These are phyloP conservation scores for Alitta virens DNA, from an alignment of 2,888 invertebrate genomes.

Conservation along the genomic window DNA sequence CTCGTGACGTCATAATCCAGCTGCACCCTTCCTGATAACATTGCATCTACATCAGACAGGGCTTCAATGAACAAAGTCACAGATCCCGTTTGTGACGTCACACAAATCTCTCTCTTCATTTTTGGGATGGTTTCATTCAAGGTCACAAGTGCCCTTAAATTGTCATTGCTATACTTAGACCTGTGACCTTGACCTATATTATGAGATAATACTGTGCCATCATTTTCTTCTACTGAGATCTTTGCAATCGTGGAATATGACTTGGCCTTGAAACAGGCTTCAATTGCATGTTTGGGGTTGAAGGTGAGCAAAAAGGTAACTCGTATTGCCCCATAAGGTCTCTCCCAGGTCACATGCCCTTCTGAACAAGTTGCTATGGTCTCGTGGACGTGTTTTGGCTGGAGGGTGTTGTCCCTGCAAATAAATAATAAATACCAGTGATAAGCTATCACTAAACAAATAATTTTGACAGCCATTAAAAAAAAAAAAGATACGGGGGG, in stretches of 20 bases:
- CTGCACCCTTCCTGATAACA: background rate
- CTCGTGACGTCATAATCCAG: background rate
- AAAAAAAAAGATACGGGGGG: no score
- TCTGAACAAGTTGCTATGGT: background rate
- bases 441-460: no score
- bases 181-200: no score
- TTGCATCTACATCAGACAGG: background rate
- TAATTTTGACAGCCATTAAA: no score
- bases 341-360: background rate
- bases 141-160: background rate
- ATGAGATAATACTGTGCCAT: background rate
- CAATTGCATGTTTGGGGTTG: background rate
- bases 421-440: no score
- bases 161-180: background rate
- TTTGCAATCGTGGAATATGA: background rate
- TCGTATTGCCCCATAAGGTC: background rate
- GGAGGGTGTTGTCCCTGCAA: background rate
- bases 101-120: background rate
- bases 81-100: background rate
- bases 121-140: background rate
- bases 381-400: background rate
- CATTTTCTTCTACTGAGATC: background rate
- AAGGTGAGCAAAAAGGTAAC: background rate
- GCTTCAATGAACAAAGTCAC: background rate
- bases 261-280: constrained; percentile 1